These are phyloP conservation scores for Sarcophaga peregrina DNA, from an alignment of 1,140 invertebrate genomes.

Conservation along the genomic window DNA sequence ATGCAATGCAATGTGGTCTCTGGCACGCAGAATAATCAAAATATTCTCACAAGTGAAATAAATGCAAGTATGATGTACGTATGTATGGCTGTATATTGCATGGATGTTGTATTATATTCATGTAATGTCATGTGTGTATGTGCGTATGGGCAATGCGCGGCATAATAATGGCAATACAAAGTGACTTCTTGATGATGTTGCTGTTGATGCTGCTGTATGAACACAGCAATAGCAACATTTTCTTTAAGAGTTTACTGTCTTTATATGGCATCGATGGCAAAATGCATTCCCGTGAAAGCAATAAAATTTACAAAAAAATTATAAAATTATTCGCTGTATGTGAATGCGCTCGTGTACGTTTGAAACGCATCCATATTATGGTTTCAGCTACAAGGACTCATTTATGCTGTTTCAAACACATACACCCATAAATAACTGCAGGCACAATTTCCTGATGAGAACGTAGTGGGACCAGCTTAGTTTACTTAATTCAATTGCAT, in stretches of 20 bases:
- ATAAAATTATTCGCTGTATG: neutral
- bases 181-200: constrained; percentile 37
- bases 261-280: constrained; percentile 27
- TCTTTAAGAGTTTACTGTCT: constrained; percentile 7
- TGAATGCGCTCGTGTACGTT: neutral
- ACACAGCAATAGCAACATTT: constrained; percentile 1
- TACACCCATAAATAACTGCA: neutral
- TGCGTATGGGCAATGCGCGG: neutral
- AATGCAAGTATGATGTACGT: neutral
- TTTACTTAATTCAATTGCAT: too few relatives aligned
- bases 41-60: constrained; percentile 32
- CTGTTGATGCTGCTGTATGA: neutral
- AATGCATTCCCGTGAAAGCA: constrained; percentile 43
- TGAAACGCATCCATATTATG: neutral
- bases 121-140: neutral
- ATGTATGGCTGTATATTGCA: neutral
- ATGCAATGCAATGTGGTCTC: constrained; percentile 26
- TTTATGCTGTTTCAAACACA: neutral
- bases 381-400: neutral
- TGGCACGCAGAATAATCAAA: constrained; percentile 34
- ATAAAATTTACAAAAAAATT: constrained; percentile 42
- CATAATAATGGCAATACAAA: constrained; percentile 20
- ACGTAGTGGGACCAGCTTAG: neutral
- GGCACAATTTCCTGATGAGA: neutral
- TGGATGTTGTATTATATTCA: neutral